These are phyloP conservation scores for Lutraria rhynchaena DNA, from an alignment of 1,140 invertebrate species.

Conservation along the genomic window DNA sequence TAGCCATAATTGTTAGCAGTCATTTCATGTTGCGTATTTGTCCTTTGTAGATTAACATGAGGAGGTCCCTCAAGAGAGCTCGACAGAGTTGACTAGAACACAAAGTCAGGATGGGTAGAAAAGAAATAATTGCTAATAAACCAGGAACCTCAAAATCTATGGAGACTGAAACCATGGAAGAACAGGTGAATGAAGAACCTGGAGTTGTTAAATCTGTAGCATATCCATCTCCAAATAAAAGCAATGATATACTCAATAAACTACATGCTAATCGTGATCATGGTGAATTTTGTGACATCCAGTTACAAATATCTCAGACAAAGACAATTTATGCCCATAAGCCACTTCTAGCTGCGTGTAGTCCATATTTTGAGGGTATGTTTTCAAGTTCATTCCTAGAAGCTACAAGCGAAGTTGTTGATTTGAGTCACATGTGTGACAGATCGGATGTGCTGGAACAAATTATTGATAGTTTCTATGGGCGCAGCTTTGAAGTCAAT, in stretches of 20 bases:
- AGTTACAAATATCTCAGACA: conserved; percentile 5
- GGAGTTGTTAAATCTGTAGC: no score
- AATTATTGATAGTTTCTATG: conserved; percentile 41
- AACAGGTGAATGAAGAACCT: no score
- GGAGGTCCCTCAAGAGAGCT: no score
- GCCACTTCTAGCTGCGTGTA: conserved; percentile 10
- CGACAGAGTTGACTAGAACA: no score
- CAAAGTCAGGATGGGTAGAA: no score
- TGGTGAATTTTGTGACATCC: conserved; percentile 43
- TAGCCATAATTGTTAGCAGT: no score
- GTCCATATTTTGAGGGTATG: conserved; percentile 38
- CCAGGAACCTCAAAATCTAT: no score
- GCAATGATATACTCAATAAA: conserved; percentile 5
- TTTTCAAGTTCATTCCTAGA: conserved; percentile 34
- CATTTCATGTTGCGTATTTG: no score
- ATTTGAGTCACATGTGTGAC: conserved; percentile 21
- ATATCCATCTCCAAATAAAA: conserved; percentile 16
- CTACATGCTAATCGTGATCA: conserved; percentile 9
- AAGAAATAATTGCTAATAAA: no score
- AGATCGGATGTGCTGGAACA: conserved; percentile 5
- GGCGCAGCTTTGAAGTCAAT: conserved; percentile 27
- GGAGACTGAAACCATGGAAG: no score
- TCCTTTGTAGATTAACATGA: no score
- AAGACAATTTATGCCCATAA: conserved; percentile 47
- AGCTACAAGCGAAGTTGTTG: conserved; percentile 12